These are phyloP conservation scores for Dryobotodes eremita DNA, from an alignment of 2,888 invertebrate genomes.

Conservation along the genomic window DNA sequence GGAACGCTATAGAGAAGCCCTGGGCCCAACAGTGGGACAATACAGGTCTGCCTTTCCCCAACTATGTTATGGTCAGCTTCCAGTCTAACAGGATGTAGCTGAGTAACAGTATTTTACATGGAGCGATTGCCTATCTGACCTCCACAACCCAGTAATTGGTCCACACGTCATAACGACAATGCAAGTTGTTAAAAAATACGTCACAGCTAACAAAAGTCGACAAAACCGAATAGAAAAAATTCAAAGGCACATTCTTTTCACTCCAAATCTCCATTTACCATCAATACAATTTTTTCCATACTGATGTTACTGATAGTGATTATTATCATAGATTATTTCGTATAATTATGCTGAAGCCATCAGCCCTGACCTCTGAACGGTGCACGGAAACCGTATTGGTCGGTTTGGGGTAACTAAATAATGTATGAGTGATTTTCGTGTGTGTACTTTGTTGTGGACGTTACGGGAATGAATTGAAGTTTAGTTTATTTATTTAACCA, in stretches of 20 bases:
- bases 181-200: neutral
- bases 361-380: constrained; percentile 62
- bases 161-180: neutral
- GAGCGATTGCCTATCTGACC: neutral
- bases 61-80: neutral
- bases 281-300: constrained; percentile 13
- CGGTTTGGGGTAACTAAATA: constrained; percentile 59
- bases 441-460: constrained; percentile 53
- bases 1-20: too few species aligned
- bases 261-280: constrained; percentile 32
- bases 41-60: too few species aligned
- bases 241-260: constrained; percentile 8
- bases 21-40: too few species aligned
- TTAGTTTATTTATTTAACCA: too few species aligned
- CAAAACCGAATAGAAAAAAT: neutral
- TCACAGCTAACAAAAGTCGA: neutral
- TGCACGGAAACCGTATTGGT: constrained; percentile 54
- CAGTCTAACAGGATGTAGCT: neutral
- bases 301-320: constrained; percentile 30
- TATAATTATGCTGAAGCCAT: constrained; percentile 33
- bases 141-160: neutral
- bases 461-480: constrained; percentile 26
- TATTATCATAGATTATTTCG: constrained; percentile 42
- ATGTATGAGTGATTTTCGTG: constrained; percentile 63
- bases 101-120: neutral